phyloP scores from a whole-genome alignment of 2,113 vertebrate genomes.

The Lagopus leucura region DNA sequence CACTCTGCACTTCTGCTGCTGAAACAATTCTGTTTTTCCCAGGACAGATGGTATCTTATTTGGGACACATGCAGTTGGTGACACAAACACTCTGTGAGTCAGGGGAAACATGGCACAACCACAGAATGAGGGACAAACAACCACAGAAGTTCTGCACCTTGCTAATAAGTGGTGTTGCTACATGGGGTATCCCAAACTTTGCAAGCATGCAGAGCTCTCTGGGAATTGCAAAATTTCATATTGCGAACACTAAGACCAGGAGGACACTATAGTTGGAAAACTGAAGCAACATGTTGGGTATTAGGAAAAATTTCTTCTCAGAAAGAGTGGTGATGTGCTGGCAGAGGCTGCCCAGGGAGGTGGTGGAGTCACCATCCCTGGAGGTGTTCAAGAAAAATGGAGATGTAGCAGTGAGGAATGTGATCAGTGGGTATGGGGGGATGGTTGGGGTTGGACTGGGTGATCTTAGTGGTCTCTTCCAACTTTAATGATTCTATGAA shows the following conservation, averaged over 20 bases:
- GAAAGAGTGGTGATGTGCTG: too few relatives aligned
- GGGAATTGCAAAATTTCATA: neutral
- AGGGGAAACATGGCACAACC: neutral
- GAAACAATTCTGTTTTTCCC: neutral
- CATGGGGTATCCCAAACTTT: neutral
- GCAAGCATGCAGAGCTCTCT: neutral
- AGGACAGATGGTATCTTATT: neutral
- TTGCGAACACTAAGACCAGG: neutral
- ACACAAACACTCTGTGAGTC: neutral
- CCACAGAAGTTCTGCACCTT: neutral
- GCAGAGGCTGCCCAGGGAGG: too few relatives aligned
- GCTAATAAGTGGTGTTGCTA: neutral
- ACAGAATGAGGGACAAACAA: neutral
- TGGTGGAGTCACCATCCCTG: too few relatives aligned
- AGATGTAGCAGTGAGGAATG: too few relatives aligned
- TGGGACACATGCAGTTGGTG: neutral
- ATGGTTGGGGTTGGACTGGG: too few relatives aligned
- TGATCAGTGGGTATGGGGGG: too few relatives aligned
- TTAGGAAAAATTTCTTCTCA: too few relatives aligned
- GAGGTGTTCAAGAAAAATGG: too few relatives aligned
- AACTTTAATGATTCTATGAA: too few relatives aligned
- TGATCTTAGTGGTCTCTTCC: neutral
- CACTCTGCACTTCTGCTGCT: neutral
- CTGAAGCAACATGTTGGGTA: neutral
- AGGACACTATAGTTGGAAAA: neutral